A percentile compares a stretch with the other conserved stretches of the same genome.
Evolutionary conservation across 2,797 vertebrate genomes (phyloP).

Genomic region (Sebastes ruberrimus): DNA sequence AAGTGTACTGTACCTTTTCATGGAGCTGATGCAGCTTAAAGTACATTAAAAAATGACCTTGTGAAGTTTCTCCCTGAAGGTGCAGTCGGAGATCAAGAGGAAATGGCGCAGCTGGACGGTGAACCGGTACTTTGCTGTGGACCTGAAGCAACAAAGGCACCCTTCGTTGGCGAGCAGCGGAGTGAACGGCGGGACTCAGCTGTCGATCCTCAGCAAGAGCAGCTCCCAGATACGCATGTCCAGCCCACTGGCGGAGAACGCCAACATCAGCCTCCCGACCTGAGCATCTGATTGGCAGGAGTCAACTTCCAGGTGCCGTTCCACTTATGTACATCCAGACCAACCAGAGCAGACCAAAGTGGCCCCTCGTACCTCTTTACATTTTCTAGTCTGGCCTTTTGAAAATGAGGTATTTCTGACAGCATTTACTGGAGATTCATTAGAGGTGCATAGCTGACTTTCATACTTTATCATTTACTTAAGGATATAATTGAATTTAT

Average conservation of each 20-base stretch:
- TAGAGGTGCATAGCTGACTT: slow-evolving; percentile 5
- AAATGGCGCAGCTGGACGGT: slow-evolving; percentile 99
- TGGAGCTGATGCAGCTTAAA: slow-evolving; percentile 76
- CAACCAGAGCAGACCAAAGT: slow-evolving; percentile 72
- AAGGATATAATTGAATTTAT: background rate
- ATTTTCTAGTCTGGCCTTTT: slow-evolving; percentile 41
- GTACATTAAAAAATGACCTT: slow-evolving; percentile 89
- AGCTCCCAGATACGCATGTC: slow-evolving; percentile 99
- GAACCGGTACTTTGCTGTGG: slow-evolving; percentile 99
- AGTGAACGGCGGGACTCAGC: slow-evolving; percentile 96
- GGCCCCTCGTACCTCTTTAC: slow-evolving; percentile 46
- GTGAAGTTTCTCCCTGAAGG: slow-evolving; percentile 95
- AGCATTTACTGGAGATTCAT: slow-evolving; percentile 38
- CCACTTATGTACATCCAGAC: slow-evolving; percentile 47
- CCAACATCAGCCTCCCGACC: slow-evolving; percentile 90
- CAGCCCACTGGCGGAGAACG: slow-evolving; percentile 93
- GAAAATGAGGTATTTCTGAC: slow-evolving; percentile 36
- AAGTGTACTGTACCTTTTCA: slow-evolving; percentile 47
- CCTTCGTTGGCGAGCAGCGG: slow-evolving; percentile 98
- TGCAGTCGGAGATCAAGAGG: slow-evolving; percentile 99
- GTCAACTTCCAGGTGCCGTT: slow-evolving; percentile 49
- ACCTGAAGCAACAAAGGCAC: slow-evolving; percentile 97
- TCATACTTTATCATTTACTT: slow-evolving; percentile 9
- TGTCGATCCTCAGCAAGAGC: slow-evolving; percentile 99
- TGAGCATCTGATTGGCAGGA: slow-evolving; percentile 80